Conservation (phyloP, 1,140 invertebrate species). For the Heliothis virescens region DNA sequence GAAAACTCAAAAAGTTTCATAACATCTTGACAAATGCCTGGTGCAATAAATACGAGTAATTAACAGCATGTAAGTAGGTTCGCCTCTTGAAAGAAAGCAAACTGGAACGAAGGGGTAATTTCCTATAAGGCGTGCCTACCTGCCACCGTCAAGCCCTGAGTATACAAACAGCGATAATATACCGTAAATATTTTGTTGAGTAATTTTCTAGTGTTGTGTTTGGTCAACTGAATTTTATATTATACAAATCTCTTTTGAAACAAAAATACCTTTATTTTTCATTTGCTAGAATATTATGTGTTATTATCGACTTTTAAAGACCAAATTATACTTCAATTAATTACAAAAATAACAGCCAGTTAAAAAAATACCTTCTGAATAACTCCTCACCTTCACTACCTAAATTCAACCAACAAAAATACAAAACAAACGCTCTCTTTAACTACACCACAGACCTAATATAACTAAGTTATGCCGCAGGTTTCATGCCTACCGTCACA, state of each 20-base stretch:
- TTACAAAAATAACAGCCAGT: too few relatives aligned
- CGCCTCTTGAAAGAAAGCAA: conserved; percentile 54
- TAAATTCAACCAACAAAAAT: not conserved
- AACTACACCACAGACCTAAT: conserved; percentile 1
- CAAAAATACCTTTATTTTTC: too few relatives aligned
- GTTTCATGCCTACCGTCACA: conserved; percentile 51
- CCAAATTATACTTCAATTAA: too few relatives aligned
- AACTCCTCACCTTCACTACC: too few relatives aligned
- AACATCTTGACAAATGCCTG: not conserved
- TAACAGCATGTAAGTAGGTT: conserved; percentile 41
- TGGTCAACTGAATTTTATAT: too few relatives aligned
- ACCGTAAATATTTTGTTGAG: not conserved
- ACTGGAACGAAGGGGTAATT: conserved; percentile 62
- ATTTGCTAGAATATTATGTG: too few relatives aligned
- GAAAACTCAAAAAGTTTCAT: too few relatives aligned
- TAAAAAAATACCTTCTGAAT: too few relatives aligned
- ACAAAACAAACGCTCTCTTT: not conserved
- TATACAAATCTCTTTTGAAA: too few relatives aligned
- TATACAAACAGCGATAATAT: conserved; percentile 33
- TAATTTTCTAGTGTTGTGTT: too few relatives aligned
- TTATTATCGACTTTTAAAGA: too few relatives aligned
- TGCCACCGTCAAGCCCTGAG: not conserved
- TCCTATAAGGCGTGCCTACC: conserved; percentile 52
- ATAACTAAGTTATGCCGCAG: conserved; percentile 9
- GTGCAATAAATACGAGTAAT: conserved; percentile 42